Evolutionary conservation across 2,888 invertebrate genomes (phyloP).

Genomic region (Magallana nippona): DNA sequence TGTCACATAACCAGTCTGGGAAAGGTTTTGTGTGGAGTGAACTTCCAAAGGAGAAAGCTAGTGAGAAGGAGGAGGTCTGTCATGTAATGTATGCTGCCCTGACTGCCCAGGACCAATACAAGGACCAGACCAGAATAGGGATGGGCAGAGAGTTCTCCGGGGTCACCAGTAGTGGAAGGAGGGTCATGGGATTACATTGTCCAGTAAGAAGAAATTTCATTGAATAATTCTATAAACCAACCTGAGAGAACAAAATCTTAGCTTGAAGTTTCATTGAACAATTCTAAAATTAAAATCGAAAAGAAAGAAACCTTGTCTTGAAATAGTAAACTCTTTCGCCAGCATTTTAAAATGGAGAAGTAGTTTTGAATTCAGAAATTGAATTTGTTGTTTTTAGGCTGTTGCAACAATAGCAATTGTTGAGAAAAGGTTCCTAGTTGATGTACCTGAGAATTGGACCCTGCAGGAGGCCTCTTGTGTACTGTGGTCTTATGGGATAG

Average conservation of each 20-base stretch:
- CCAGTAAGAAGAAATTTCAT: not conserved
- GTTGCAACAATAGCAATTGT: slow-evolving; percentile 92
- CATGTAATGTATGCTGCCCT: slow-evolving; percentile 43
- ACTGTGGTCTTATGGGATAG: slow-evolving; percentile 94
- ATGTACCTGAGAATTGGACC: slow-evolving; percentile 91
- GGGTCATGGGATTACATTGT: slow-evolving; percentile 54
- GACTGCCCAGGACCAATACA: slow-evolving; percentile 36
- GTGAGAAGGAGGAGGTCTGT: slow-evolving; percentile 33
- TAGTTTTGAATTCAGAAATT: not conserved
- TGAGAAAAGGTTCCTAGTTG: slow-evolving; percentile 88
- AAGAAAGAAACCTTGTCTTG: no score
- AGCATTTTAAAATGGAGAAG: no score
- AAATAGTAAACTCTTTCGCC: no score
- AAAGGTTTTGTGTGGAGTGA: slow-evolving; percentile 27
- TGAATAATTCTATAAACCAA: not conserved
- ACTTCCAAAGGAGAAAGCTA: slow-evolving; percentile 23
- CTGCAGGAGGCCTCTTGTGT: slow-evolving; percentile 96
- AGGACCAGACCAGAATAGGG: slow-evolving; percentile 2
- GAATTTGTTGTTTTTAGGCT: slow-evolving; percentile 79
- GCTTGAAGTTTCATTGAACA: not conserved
- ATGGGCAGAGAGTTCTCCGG: slow-evolving; percentile 58
- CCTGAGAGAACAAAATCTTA: no score
- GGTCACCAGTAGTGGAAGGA: slow-evolving; percentile 46
- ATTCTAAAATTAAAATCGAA: no score
- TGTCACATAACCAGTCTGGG: not conserved